A percentile compares a stretch with the other conserved stretches of the same genome.
Conservation (phyloP, 2,888 invertebrate species). For the Xylota segnis region DNA sequence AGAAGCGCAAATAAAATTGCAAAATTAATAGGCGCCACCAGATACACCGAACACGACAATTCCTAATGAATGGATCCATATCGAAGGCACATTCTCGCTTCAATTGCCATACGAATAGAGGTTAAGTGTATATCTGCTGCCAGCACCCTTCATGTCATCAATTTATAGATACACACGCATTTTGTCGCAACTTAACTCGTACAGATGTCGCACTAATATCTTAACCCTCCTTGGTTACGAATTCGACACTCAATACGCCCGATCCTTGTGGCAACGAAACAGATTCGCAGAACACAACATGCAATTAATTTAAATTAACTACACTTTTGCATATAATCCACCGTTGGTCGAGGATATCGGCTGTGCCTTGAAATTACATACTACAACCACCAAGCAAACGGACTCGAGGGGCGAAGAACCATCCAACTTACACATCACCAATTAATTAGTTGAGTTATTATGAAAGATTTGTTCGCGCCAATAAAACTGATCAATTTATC, state of each 20-base stretch:
- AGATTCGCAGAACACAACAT: constrained; percentile 73
- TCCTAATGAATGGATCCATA: constrained; percentile 70
- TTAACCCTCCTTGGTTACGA: constrained; percentile 42
- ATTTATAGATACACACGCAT: constrained; percentile 60
- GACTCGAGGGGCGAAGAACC: constrained; percentile 22
- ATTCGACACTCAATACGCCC: constrained; percentile 38
- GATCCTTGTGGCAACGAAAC: constrained; percentile 49
- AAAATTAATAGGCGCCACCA: constrained; percentile 65
- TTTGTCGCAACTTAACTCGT: constrained; percentile 42
- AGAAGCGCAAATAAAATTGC: constrained; percentile 37
- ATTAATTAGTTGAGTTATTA: constrained; percentile 77
- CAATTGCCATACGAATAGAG: constrained; percentile 69
- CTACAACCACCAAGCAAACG: constrained; percentile 10
- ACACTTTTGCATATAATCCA: constrained; percentile 71
- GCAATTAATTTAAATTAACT: constrained; percentile 77
- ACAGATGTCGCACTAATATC: constrained; percentile 74
- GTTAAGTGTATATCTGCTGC: constrained; percentile 71
- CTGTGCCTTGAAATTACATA: constrained; percentile 52
- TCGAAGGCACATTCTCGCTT: constrained; percentile 57
- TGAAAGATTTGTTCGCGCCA: constrained; percentile 77
- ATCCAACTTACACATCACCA: constrained; percentile 73
- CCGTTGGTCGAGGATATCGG: constrained; percentile 12
- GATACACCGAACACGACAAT: constrained; percentile 46
- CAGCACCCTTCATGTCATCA: constrained; percentile 71
- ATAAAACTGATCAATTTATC: constrained; percentile 76